A percentile compares a stretch with the other conserved stretches of the same genome.
These are phyloP conservation scores for Scolopax mira DNA, from an alignment of 2,113 vertebrate genomes.

Conservation along the genomic window DNA sequence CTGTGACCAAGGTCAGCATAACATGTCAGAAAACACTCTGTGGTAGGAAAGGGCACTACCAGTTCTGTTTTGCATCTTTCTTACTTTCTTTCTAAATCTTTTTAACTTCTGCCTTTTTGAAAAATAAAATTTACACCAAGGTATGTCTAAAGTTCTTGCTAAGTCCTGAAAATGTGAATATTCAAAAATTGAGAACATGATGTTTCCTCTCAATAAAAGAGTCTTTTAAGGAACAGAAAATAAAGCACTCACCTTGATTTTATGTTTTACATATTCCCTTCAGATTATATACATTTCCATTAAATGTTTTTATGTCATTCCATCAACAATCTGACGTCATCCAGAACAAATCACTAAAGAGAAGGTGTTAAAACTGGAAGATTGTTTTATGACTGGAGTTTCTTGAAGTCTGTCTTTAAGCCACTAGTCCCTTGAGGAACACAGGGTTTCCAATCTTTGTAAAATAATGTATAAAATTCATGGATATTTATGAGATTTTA, in stretches of 20 bases:
- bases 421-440: background rate
- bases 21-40: background rate
- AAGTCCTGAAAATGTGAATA: background rate
- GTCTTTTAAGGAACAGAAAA: background rate
- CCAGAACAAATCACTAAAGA: background rate
- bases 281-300: background rate
- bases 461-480: background rate
- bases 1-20: conserved; percentile 14
- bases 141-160: background rate
- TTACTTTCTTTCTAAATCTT: background rate
- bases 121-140: background rate
- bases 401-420: background rate
- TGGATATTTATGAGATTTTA: background rate
- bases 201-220: background rate
- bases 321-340: background rate
- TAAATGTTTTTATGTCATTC: background rate
- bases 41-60: background rate
- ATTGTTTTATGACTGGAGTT: background rate
- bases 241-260: background rate
- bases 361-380: background rate
- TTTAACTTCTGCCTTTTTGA: background rate
- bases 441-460: background rate
- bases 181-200: background rate
- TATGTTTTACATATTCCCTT: background rate
- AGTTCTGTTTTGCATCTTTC: background rate